Percentiles rank a stretch among this genome's conserved stretches.
phyloP scores from a whole-genome alignment of 2,113 vertebrate genomes.

The Hippoglossus stenolepis region DNA sequence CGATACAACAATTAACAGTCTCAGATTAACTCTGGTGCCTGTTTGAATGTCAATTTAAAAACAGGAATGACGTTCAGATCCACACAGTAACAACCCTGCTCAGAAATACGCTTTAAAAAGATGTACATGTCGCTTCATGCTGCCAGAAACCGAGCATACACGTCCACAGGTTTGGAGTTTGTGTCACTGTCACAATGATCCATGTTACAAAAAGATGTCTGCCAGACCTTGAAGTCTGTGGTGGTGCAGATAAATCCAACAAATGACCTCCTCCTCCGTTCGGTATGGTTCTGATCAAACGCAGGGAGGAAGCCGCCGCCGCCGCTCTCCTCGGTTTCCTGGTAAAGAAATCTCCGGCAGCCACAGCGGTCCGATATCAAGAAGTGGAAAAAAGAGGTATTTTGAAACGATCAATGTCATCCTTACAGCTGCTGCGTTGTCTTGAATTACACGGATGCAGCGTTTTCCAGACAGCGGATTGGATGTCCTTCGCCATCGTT shows the following conservation, averaged over 20 bases:
- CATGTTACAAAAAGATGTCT: neutral
- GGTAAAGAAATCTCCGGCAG: constrained; percentile 54
- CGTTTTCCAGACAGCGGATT: constrained; percentile 63
- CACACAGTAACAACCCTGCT: neutral
- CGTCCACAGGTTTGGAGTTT: constrained; percentile 5
- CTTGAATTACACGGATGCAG: constrained; percentile 79
- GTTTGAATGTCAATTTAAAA: constrained; percentile 12
- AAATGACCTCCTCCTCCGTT: constrained; percentile 30
- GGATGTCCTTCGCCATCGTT: constrained; percentile 67
- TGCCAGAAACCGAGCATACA: neutral
- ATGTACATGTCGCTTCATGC: neutral
- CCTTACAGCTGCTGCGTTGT: constrained; percentile 76
- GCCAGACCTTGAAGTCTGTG: constrained; percentile 15
- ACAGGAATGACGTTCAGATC: neutral
- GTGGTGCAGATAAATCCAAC: constrained; percentile 27
- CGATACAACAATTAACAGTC: constrained; percentile 44
- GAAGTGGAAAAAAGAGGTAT: constrained; percentile 72
- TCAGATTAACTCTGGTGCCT: neutral
- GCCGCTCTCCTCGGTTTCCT: constrained; percentile 34
- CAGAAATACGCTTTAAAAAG: constrained; percentile 5
- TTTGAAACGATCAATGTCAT: constrained; percentile 71
- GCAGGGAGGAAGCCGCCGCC: constrained; percentile 18
- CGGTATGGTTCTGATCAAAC: constrained; percentile 51
- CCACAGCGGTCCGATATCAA: constrained; percentile 48
- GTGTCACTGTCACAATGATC: constrained; percentile 1